A percentile compares a stretch with the other conserved stretches of the same genome.
phyloP scores from a whole-genome alignment of 2,797 vertebrate genomes.

The Hapalemur alaotrensis region DNA sequence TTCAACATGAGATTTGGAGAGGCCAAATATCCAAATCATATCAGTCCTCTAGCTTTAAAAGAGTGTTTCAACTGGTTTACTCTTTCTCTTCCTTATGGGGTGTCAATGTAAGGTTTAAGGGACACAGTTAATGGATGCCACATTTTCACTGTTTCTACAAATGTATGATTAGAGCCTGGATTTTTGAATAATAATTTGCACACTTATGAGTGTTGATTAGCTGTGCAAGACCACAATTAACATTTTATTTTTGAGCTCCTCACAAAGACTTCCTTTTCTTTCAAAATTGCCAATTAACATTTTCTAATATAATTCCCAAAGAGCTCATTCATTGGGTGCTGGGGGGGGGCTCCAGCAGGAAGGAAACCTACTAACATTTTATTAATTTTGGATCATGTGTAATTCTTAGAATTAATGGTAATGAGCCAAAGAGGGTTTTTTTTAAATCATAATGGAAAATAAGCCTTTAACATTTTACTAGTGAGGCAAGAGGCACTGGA shows the following conservation, averaged over 20 bases:
- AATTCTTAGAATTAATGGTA: constrained; percentile 31
- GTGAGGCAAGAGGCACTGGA: constrained; percentile 62
- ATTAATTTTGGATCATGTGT: neutral
- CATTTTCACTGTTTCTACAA: neutral
- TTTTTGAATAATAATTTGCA: neutral
- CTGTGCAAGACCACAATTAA: neutral
- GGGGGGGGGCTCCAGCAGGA: neutral
- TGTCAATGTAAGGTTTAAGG: neutral
- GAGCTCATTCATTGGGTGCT: neutral
- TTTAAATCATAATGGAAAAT: constrained; percentile 68
- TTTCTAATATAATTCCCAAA: constrained; percentile 6
- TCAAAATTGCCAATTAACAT: constrained; percentile 35
- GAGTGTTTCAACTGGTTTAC: neutral
- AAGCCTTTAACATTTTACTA: constrained; percentile 68
- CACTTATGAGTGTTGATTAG: neutral
- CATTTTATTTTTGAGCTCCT: neutral
- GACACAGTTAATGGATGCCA: neutral
- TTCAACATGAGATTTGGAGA: too few species aligned
- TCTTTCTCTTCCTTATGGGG: neutral
- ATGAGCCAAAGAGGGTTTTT: constrained; percentile 36
- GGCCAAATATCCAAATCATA: too few species aligned
- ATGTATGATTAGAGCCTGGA: neutral
- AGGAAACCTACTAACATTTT: neutral
- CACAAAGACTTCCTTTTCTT: neutral
- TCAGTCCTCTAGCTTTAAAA: neutral